A percentile compares a stretch with the other conserved stretches of the same genome.
Conservation (phyloP, 1,140 invertebrate genomes). For the Idris sp. region DNA sequence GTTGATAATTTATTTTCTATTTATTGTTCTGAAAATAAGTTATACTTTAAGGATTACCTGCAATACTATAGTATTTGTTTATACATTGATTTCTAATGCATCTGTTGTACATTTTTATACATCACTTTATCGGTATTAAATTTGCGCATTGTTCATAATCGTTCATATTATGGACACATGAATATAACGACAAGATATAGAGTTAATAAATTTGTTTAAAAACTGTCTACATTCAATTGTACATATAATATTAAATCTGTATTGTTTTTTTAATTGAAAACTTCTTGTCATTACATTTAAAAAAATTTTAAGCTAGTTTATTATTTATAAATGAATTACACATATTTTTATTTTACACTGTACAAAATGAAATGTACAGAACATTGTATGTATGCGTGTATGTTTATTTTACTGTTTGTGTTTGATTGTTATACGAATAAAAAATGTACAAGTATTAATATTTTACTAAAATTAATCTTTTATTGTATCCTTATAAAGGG, state of each 20-base stretch:
- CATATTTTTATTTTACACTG: slow-evolving; percentile 1
- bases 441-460: slow-evolving; percentile 26
- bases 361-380: slow-evolving; percentile 15
- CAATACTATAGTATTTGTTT: slow-evolving; percentile 15
- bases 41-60: slow-evolving; percentile 28
- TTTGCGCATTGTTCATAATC: not conserved
- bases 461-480: slow-evolving; percentile 30
- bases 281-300: not conserved
- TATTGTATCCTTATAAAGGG: not conserved
- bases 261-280: too few species aligned
- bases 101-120: slow-evolving; percentile 43
- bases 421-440: slow-evolving; percentile 22
- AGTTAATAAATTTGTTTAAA: slow-evolving; percentile 7
- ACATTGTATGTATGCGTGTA: slow-evolving; percentile 24
- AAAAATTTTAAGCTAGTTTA: not conserved
- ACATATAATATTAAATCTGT: too few species aligned
- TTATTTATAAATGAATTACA: slow-evolving; percentile 6
- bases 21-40: slow-evolving; percentile 18
- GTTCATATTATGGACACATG: not conserved
- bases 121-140: slow-evolving; percentile 14
- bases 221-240: slow-evolving; percentile 5
- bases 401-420: slow-evolving; percentile 10
- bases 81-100: slow-evolving; percentile 20
- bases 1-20: slow-evolving; percentile 33
- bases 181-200: not conserved